Evolutionary conservation across 2,888 invertebrate species (phyloP), one percentile per base, ranked within the genome.

Genomic region (Dermolepida albohirtum): DNA sequence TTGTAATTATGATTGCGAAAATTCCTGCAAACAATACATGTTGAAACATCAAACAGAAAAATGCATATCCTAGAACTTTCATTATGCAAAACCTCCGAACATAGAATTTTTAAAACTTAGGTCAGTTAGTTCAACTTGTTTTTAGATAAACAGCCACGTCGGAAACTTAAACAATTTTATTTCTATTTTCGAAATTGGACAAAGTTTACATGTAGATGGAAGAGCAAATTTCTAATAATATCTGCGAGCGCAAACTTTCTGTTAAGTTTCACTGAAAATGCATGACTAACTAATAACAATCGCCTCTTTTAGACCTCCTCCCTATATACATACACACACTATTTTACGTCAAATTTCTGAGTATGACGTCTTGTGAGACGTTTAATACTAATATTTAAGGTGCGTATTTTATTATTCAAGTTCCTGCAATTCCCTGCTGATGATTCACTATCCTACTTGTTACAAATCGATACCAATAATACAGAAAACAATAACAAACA

Each of bases 401-500:
- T 62, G 10, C 34, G 29, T 34, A 62, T 29, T 14, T 47, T 47
- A 47, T 29, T 57, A 57, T 47, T 8, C 27, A 47, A 62, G 47
- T 47, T 47, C 29, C 59, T 47, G 39, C 59, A 29, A 29, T 62
- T 62, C 39, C 7, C 29, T 12, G n/a, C 17, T 34, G 34, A 47
- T 62, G 59, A 62, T 62, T 62, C 59, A 62, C 49, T 62, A 11
- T 47, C 47, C 22, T 43, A 57, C 29, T 14, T 47, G 49, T 34
- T 34, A 34, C 59, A 16, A 47, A 34, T 29, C 16, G 44, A 44
- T 47, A 39, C 16, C 47, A 62, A 62, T 59, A 59, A 47, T 34
- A 34, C 17, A 17, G 44, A 44, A 47, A 62, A 47, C 47, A 62
- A 62, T 62, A 62, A 62, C 47, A 62, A 62, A 62, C 59, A 47